Evolutionary conservation across 2,113 vertebrate genomes (phyloP).

Genomic region (Himantopus leucocephalus): DNA sequence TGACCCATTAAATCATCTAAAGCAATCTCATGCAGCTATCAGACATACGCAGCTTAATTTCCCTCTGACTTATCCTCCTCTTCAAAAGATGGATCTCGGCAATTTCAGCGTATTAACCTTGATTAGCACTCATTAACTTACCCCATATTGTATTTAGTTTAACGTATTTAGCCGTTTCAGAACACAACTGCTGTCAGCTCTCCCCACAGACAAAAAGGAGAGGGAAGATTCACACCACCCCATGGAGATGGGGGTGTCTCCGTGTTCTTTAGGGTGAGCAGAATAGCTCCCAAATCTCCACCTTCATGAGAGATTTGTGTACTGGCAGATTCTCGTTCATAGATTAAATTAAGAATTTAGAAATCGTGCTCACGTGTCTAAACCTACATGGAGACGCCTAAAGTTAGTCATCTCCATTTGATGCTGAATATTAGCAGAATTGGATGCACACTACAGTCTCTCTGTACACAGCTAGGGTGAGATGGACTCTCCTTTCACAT

Average conservation of each 20-base stretch:
- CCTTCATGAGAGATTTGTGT: not conserved
- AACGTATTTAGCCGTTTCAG: not conserved
- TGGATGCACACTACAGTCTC: not conserved
- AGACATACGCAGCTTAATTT: conserved; percentile 36
- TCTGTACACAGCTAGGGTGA: not conserved
- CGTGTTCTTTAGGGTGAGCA: not conserved
- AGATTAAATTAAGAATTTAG: not conserved
- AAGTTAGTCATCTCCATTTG: not conserved
- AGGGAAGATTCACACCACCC: not conserved
- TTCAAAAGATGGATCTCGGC: conserved; percentile 1
- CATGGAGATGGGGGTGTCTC: not conserved
- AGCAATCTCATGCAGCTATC: not conserved
- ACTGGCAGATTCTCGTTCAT: not conserved
- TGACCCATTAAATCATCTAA: conserved; percentile 20
- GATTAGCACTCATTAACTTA: conserved; percentile 38
- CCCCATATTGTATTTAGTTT: not conserved
- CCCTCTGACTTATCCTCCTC: not conserved
- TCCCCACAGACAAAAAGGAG: not conserved
- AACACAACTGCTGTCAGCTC: not conserved
- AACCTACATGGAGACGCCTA: not conserved
- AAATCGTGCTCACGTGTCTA: not conserved
- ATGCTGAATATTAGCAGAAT: not conserved
- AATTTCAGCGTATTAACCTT: conserved; percentile 11
- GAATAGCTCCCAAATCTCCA: not conserved
- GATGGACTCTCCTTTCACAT: not conserved